These are phyloP conservation scores for Rhabdomys dilectus DNA, from an alignment of 2,113 vertebrate species.

Conservation along the genomic window DNA sequence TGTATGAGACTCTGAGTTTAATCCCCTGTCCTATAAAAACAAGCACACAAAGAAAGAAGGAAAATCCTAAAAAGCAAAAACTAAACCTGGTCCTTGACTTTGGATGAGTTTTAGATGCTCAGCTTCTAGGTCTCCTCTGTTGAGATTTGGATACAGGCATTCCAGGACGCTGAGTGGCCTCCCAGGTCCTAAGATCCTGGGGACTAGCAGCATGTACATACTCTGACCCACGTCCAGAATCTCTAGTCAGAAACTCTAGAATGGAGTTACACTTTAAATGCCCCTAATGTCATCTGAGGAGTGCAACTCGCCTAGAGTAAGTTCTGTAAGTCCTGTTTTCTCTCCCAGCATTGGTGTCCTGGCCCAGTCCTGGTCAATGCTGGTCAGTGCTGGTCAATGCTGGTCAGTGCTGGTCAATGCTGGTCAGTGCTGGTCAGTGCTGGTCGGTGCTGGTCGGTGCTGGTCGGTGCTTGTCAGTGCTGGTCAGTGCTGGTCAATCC, in stretches of 20 bases:
- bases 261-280: background rate
- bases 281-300: background rate
- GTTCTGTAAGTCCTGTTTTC: background rate
- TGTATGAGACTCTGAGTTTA: background rate
- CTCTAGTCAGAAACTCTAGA: background rate
- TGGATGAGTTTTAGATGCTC: background rate
- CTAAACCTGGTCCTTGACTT: background rate
- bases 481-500: too few species aligned
- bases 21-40: background rate
- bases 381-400: too few species aligned
- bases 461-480: too few species aligned
- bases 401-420: too few species aligned
- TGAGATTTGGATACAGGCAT: background rate
- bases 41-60: background rate
- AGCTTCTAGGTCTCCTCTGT: background rate
- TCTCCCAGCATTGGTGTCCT: background rate
- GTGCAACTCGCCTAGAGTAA: background rate
- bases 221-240: background rate
- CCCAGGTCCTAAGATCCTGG: background rate
- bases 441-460: too few species aligned
- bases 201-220: background rate
- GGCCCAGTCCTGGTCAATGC: too few species aligned
- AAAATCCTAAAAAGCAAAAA: background rate
- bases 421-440: too few species aligned
- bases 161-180: background rate